Evolutionary conservation across 2,888 invertebrate genomes (phyloP).

Genomic region (Plagodis pulveraria): DNA sequence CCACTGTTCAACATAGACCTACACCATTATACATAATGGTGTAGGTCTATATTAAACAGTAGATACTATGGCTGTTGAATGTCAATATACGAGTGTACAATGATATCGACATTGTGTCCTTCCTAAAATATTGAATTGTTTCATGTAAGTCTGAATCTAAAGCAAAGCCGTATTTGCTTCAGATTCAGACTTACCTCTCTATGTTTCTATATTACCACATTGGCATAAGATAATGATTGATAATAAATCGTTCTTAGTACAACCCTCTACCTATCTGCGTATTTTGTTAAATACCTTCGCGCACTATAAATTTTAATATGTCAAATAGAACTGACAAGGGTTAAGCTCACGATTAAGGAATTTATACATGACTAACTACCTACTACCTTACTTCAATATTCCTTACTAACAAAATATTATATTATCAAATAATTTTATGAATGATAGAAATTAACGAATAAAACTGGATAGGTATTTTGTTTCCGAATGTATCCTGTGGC

Average conservation of each 20-base stretch:
- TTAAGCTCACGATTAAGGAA: constrained; percentile 52
- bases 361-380: constrained; percentile 9
- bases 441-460: neutral
- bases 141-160: no score
- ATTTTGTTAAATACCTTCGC: constrained; percentile 67
- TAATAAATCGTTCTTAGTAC: constrained; percentile 43
- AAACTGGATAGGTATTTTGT: constrained; percentile 5
- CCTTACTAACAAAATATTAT: no score
- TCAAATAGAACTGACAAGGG: constrained; percentile 67
- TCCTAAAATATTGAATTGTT: no score
- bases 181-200: neutral
- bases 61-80: no score
- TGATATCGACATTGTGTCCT: no score
- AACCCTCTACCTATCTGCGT: constrained; percentile 55
- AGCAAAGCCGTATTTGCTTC: no score
- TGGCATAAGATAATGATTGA: constrained; percentile 2
- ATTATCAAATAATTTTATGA: neutral
- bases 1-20: no score
- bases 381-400: no score
- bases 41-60: no score
- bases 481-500: constrained; percentile 6
- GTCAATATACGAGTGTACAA: no score
- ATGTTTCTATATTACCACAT: neutral
- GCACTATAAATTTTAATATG: constrained; percentile 72
- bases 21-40: no score